phyloP scores from a whole-genome alignment of 2,113 vertebrate genomes.

The Speoplatyrhinus poulsoni region DNA sequence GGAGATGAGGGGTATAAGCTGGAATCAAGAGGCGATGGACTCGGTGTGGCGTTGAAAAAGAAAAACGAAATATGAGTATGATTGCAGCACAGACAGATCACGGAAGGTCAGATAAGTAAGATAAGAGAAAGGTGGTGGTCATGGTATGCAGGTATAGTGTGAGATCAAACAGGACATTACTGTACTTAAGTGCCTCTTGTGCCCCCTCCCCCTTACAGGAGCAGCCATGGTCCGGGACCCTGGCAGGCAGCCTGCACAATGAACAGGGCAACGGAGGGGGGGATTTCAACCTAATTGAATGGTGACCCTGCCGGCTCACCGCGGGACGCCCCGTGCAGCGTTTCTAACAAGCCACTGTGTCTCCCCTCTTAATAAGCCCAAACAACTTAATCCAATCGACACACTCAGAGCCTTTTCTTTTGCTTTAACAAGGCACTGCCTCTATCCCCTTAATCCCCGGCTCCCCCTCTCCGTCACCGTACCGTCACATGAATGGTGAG shows the following conservation, averaged over 20 bases:
- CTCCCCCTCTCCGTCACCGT: constrained; percentile 66
- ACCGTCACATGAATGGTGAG: constrained; percentile 70
- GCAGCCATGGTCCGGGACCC: constrained; percentile 42
- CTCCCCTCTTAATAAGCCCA: constrained; percentile 81
- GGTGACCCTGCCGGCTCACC: constrained; percentile 70
- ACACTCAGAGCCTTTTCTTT: constrained; percentile 78
- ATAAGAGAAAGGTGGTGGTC: too few species aligned
- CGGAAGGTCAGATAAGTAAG: too few species aligned
- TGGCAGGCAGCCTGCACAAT: constrained; percentile 54
- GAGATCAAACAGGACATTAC: too few species aligned
- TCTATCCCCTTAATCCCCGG: constrained; percentile 71
- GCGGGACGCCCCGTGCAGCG: constrained; percentile 73
- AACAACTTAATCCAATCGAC: constrained; percentile 84
- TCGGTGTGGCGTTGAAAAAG: background rate
- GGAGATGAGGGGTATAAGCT: constrained; percentile 68
- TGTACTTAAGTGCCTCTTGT: too few species aligned
- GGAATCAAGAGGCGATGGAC: constrained; percentile 54
- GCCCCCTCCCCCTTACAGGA: background rate
- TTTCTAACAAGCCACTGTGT: constrained; percentile 78
- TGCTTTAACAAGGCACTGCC: constrained; percentile 78
- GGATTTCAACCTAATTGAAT: constrained; percentile 69
- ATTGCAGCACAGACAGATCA: too few species aligned
- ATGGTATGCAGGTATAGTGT: too few species aligned
- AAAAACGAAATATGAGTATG: too few species aligned
- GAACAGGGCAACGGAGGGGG: constrained; percentile 43